phyloP scores from a whole-genome alignment of 2,888 invertebrate genomes.

The Phania funesta region DNA sequence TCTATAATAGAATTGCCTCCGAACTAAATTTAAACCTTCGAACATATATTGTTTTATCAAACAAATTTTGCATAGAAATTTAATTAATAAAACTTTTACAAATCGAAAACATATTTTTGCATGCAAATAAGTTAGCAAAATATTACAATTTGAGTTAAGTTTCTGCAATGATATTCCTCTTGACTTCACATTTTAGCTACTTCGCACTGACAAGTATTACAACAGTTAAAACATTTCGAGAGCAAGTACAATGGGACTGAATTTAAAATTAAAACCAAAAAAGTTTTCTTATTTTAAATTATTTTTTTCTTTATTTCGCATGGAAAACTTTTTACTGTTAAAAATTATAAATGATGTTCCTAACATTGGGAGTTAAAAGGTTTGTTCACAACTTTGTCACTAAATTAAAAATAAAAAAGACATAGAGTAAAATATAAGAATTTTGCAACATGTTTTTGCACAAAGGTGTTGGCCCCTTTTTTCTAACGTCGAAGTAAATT shows the following conservation, averaged over 20 bases:
- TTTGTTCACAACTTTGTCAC: conserved; percentile 61
- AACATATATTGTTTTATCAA: no score
- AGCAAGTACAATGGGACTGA: conserved; percentile 2
- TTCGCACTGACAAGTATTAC: background rate
- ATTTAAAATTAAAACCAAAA: conserved; percentile 5
- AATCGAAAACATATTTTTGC: no score
- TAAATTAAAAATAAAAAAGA: conserved; percentile 3
- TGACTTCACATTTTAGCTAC: conserved; percentile 5
- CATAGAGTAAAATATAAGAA: conserved; percentile 28
- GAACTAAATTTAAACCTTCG: no score
- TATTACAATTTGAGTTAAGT: no score
- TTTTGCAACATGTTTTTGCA: conserved; percentile 41
- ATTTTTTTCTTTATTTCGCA: conserved; percentile 11
- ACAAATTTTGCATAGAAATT: no score
- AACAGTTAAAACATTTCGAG: background rate
- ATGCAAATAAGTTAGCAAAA: no score
- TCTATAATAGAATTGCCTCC: no score
- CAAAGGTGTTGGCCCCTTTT: conserved; percentile 21
- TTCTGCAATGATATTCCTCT: no score
- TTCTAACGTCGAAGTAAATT: background rate
- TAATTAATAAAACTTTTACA: no score
- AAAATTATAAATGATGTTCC: conserved; percentile 53
- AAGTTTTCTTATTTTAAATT: conserved; percentile 27
- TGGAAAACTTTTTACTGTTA: conserved; percentile 45
- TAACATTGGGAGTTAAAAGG: conserved; percentile 63